Evolutionary conservation across 1,140 invertebrate genomes (phyloP).

Genomic region (Agrilus planipennis): DNA sequence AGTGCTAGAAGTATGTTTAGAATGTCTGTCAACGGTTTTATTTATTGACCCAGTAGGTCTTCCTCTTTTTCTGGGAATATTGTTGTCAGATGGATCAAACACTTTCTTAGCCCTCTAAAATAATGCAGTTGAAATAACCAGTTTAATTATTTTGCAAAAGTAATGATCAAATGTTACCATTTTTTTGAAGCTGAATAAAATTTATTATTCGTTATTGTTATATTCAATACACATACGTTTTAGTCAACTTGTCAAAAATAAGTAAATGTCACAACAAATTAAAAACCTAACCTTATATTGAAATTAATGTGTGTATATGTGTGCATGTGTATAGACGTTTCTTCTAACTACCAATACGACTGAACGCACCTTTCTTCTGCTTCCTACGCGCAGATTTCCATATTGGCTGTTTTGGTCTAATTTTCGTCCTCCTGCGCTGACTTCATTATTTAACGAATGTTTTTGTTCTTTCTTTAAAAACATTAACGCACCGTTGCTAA

Average conservation of each 20-base stretch:
- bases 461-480: conserved; percentile 14
- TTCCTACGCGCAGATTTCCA: conserved; percentile 23
- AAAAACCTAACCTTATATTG: too few relatives aligned
- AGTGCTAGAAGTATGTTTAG: conserved; percentile 18
- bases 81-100: conserved; percentile 67
- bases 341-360: too few relatives aligned
- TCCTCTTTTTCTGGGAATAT: conserved; percentile 53
- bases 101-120: conserved; percentile 52
- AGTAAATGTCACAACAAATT: too few relatives aligned
- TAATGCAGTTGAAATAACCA: background rate
- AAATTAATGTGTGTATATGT: too few relatives aligned
- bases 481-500: background rate
- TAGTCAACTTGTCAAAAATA: too few relatives aligned
- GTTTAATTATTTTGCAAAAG: too few relatives aligned
- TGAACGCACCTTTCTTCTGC: conserved; percentile 27
- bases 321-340: too few relatives aligned
- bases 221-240: too few relatives aligned
- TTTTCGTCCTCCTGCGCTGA: background rate
- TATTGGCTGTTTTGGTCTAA: conserved; percentile 7
- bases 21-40: conserved; percentile 41
- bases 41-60: conserved; percentile 46
- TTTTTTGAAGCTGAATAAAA: too few relatives aligned
- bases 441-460: conserved; percentile 9
- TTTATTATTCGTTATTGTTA: too few relatives aligned
- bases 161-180: too few relatives aligned